phyloP scores from a whole-genome alignment of 2,797 vertebrate species.

The Poecilia wingei region DNA sequence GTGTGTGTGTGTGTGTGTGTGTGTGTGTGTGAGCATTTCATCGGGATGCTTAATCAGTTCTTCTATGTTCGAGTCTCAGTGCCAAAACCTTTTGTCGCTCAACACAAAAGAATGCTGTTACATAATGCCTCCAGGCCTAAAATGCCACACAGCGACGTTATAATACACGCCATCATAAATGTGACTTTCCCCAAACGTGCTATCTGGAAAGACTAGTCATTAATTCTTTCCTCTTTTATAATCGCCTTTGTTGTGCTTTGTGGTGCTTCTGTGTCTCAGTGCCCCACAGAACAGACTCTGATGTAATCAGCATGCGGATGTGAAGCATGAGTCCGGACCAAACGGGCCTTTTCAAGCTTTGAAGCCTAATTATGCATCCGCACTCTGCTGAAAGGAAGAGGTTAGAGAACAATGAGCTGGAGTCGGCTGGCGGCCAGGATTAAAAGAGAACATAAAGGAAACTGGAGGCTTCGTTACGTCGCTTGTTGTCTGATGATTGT shows the following conservation, averaged over 20 bases:
- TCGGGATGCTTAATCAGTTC: not conserved
- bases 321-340: conserved; percentile 10
- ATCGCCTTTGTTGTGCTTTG: not conserved
- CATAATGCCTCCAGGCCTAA: not conserved
- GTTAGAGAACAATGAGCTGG: not conserved
- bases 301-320: conserved; percentile 16
- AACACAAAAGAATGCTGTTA: not conserved
- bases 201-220: not conserved
- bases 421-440: not conserved
- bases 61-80: not conserved
- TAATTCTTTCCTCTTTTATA: conserved; percentile 2
- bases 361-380: conserved; percentile 19
- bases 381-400: not conserved
- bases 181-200: not conserved
- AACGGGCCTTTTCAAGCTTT: not conserved
- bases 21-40: not conserved
- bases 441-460: conserved; percentile 4
- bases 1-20: not conserved
- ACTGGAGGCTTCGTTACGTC: not conserved
- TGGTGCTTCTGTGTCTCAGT: not conserved
- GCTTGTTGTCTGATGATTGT: not conserved
- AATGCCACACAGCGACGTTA: conserved; percentile 1
- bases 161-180: not conserved
- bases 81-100: not conserved
- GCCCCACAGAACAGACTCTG: conserved; percentile 11